Evolutionary conservation across 2,113 vertebrate species (phyloP).

Genomic region (Euleptes europaea): DNA sequence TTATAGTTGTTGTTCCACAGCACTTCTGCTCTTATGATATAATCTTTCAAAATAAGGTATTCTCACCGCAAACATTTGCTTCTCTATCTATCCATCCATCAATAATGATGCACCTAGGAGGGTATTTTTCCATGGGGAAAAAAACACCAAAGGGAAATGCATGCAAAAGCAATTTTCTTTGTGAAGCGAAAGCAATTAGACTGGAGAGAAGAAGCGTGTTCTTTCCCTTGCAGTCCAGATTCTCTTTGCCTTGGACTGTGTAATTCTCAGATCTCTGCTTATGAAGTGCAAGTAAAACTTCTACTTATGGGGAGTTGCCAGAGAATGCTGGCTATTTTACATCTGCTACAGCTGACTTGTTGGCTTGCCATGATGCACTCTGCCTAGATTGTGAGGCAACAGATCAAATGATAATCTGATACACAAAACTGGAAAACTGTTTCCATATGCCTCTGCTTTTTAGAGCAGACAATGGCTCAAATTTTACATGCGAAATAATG

Average conservation of each 20-base stretch:
- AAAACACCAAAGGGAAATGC: background rate
- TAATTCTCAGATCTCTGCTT: slow-evolving; percentile 3
- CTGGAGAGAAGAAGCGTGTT: background rate
- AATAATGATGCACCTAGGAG: background rate
- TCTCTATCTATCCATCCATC: background rate
- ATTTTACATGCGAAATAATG: background rate
- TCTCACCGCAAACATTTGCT: background rate
- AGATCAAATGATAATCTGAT: background rate
- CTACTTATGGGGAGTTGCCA: background rate
- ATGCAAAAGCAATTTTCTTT: background rate
- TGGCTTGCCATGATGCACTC: background rate
- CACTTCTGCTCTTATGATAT: background rate
- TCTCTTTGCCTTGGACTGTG: background rate
- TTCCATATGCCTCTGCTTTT: no score
- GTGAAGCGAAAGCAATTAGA: background rate
- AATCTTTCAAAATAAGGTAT: background rate
- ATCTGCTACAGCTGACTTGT: background rate
- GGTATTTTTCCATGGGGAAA: background rate
- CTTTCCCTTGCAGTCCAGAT: background rate
- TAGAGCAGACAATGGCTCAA: background rate
- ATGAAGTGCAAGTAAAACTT: background rate
- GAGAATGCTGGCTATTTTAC: background rate
- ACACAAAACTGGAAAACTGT: background rate
- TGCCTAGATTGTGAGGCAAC: background rate
- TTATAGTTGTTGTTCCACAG: background rate